phyloP scores from a whole-genome alignment of 1,140 invertebrate species.

The Cotesia chilonis region DNA sequence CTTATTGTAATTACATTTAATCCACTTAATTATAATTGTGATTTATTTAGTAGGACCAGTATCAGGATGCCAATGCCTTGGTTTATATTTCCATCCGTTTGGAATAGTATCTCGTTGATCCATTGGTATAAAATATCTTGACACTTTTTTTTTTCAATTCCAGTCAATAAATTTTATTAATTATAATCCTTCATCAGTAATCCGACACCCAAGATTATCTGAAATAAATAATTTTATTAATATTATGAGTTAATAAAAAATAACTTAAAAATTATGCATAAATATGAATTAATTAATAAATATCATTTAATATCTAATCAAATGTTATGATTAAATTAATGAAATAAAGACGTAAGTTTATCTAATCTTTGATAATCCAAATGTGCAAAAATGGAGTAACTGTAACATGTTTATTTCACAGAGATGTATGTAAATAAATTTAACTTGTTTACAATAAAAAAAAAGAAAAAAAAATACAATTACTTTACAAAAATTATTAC shows the following conservation, averaged over 20 bases:
- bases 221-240: too few relatives aligned
- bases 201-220: too few relatives aligned
- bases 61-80: constrained; percentile 20
- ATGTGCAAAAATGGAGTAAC: not conserved
- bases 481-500: too few relatives aligned
- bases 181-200: not conserved
- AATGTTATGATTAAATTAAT: constrained; percentile 22
- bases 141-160: not conserved
- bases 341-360: constrained; percentile 28
- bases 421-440: too few relatives aligned
- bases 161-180: not conserved
- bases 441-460: too few relatives aligned
- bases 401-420: too few relatives aligned
- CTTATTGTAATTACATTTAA: not conserved
- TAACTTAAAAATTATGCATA: not conserved
- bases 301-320: constrained; percentile 11
- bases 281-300: not conserved
- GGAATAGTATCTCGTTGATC: constrained; percentile 9
- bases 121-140: constrained; percentile 16
- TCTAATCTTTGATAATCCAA: constrained; percentile 35
- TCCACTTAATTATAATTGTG: not conserved
- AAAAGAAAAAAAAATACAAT: not conserved
- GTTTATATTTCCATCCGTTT: constrained; percentile 13
- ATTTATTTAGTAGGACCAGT: constrained; percentile 10
- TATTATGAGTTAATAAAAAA: not conserved